Base-by-base conservation (phyloP, 2,113 vertebrate genomes). In the Beaufortia kweichowensis region DNA sequence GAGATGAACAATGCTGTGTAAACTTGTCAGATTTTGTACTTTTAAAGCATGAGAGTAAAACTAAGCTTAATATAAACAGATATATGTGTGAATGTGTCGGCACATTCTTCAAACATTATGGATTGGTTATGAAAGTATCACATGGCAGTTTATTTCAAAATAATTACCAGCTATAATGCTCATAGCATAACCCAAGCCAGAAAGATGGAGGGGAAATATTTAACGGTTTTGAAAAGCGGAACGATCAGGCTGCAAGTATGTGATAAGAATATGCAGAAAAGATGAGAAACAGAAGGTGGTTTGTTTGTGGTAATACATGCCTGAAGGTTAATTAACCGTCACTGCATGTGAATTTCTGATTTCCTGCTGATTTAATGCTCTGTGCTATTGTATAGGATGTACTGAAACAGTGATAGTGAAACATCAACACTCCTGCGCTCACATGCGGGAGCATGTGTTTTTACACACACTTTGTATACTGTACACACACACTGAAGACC, bases 281-380 rank as follows among this genome's bases (percentile, higher is more conserved):
- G 19, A 3, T 69, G 39, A 75, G 29, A 79, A 33, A 55, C 28
- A 57, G 65, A 59, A 77, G 63, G 48, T 72, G 70, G 23, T 26
- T 31, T 55, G 80, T 64, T 65, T 50, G 70, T 50, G 82, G 84
- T 84, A 78, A 77, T 84, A 73, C 74, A 88, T 75, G 53, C 67
- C 59, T 79, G 76, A 81, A 85, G 73, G 85, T 80, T 87, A 86
- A 86, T 86, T 83, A 64, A 84, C 77, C 59, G n/a, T 19, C 15
- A 43, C 48, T 68, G 24, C 81, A 71, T 76, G 60, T 48, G 72
- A 43, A 24, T 8, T 60, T 53, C 24, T 9, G 23, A 77, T 31
- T 50, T 24, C 1, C 41, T 41, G 17, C 59, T 11, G 75, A 21
- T 39, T 39, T 50, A 39, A 26, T 75, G 63, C 46, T 23, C 26